These are phyloP conservation scores for Galaxias olidus DNA, from an alignment of 2,797 vertebrate species.

Conservation along the genomic window DNA sequence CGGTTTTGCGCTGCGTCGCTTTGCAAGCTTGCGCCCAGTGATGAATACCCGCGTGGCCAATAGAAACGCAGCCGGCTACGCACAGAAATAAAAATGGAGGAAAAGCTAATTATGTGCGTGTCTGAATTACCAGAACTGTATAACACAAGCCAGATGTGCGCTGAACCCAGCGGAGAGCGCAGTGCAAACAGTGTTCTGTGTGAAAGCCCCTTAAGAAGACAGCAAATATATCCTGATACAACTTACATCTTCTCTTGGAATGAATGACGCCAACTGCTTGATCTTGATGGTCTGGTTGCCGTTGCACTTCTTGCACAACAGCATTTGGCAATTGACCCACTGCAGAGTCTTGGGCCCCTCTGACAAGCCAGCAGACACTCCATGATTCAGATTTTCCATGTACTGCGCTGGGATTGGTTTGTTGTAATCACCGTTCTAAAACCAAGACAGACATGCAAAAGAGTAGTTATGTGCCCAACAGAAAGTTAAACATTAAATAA, in stretches of 20 bases:
- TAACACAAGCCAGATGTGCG: too few species aligned
- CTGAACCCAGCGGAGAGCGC: too few species aligned
- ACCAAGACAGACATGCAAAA: not conserved
- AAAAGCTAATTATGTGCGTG: too few species aligned
- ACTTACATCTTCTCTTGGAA: conserved; percentile 88
- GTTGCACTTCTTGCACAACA: conserved; percentile 92
- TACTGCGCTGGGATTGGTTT: conserved; percentile 98
- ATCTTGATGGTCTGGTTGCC: conserved; percentile 92
- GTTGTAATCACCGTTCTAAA: conserved; percentile 97
- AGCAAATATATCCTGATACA: not conserved
- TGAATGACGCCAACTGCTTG: conserved; percentile 92
- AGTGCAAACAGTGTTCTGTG: too few species aligned
- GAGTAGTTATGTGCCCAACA: not conserved
- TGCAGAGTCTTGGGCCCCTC: conserved; percentile 80
- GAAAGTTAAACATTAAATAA: not conserved
- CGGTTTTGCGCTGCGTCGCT: too few species aligned
- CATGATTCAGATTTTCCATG: conserved; percentile 95
- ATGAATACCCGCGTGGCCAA: too few species aligned
- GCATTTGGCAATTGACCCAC: conserved; percentile 94
- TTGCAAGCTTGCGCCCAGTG: too few species aligned
- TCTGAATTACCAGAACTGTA: too few species aligned
- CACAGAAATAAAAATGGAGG: too few species aligned
- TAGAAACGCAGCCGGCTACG: too few species aligned
- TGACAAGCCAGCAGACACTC: conserved; percentile 74
- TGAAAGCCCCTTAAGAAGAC: not conserved